phyloP scores from a whole-genome alignment of 2,888 invertebrate species.

The Coenonympha glycerion region DNA sequence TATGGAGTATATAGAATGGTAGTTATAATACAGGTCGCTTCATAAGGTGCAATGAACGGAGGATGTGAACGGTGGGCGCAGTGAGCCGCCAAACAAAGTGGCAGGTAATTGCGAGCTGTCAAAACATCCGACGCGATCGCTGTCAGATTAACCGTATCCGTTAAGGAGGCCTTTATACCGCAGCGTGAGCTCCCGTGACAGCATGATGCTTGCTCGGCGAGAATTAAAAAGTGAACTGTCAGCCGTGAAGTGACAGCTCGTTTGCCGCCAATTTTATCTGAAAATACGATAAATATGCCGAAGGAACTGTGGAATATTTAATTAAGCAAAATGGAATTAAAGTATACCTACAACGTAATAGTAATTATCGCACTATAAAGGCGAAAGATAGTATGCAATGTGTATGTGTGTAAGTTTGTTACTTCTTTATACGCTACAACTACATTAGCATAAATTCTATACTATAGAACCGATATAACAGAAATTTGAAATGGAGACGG shows the following conservation, averaged over 20 bases:
- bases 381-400: too few species aligned
- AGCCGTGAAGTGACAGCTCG: constrained; percentile 25
- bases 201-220: constrained; percentile 35
- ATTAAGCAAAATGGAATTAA: too few species aligned
- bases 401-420: too few species aligned
- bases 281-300: not conserved
- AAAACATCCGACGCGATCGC: constrained; percentile 47
- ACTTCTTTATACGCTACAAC: too few species aligned
- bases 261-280: constrained; percentile 19
- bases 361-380: too few species aligned
- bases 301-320: not conserved
- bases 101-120: constrained; percentile 70
- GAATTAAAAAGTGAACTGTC: constrained; percentile 36
- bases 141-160: constrained; percentile 33
- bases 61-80: constrained; percentile 53
- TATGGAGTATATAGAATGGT: too few species aligned
- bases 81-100: constrained; percentile 49
- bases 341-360: too few species aligned
- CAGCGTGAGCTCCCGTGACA: constrained; percentile 45
- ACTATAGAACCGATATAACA: too few species aligned
- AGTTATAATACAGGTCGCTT: constrained; percentile 3
- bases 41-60: constrained; percentile 33
- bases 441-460: too few species aligned
- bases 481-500: too few species aligned
- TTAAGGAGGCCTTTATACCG: constrained; percentile 38